phyloP scores from a whole-genome alignment of 2,113 vertebrate species.

The Osmerus eperlanus region DNA sequence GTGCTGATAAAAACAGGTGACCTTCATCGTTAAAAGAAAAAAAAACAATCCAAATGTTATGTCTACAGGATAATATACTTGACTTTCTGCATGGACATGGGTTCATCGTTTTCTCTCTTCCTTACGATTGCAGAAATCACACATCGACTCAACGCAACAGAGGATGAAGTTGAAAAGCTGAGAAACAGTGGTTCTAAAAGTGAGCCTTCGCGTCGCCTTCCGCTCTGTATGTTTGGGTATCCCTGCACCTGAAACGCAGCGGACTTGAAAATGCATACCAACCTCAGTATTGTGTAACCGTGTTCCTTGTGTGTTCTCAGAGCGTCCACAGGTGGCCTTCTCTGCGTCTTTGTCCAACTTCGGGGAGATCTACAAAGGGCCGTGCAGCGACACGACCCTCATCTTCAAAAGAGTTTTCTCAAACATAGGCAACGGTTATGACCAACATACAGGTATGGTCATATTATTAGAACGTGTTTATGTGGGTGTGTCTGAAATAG shows the following conservation, averaged over 20 bases:
- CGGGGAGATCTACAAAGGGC: conserved; percentile 31
- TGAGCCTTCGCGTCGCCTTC: no score
- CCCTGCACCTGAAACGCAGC: no score
- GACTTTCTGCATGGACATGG: no score
- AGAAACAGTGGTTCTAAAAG: neutral
- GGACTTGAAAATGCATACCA: no score
- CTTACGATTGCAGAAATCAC: neutral
- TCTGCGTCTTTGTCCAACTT: conserved; percentile 26
- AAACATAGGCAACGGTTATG: conserved; percentile 41
- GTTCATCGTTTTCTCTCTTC: neutral
- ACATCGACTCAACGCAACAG: neutral
- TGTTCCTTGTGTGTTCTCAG: neutral
- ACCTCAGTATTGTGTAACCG: neutral
- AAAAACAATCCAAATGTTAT: neutral
- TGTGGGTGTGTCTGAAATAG: neutral
- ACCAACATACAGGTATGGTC: conserved; percentile 34
- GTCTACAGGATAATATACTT: neutral
- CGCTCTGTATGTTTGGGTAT: no score
- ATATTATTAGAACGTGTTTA: neutral
- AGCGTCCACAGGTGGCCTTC: conserved; percentile 22
- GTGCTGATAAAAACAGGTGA: no score
- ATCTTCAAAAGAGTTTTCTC: conserved; percentile 51
- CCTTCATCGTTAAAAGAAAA: neutral
- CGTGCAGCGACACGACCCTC: conserved; percentile 37
- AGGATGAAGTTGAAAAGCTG: neutral